Conservation (phyloP, 2,797 vertebrate genomes). For the Sebastes trivittatus region DNA sequence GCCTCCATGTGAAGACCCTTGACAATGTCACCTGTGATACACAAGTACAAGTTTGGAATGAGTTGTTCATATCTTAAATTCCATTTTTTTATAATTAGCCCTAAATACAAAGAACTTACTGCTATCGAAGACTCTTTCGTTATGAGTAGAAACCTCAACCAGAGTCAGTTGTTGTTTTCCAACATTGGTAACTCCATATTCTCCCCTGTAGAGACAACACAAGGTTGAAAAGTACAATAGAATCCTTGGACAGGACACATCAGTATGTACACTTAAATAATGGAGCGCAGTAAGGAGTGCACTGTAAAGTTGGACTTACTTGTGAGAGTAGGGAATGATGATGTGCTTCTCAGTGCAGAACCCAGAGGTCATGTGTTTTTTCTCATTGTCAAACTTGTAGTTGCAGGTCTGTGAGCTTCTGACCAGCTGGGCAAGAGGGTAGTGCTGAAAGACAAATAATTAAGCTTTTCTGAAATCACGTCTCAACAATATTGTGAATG, state of each 20-base stretch:
- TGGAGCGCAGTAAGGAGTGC: not conserved
- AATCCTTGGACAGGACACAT: not conserved
- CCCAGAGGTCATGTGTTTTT: constrained; percentile 88
- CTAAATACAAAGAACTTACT: constrained; percentile 75
- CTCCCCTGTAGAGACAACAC: constrained; percentile 74
- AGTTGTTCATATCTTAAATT: not conserved
- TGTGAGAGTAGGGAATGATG: constrained; percentile 89
- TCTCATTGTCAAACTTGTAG: constrained; percentile 89
- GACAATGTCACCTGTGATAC: constrained; percentile 75
- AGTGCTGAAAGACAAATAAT: constrained; percentile 72
- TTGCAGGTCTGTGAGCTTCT: constrained; percentile 91
- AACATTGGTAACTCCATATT: constrained; percentile 85
- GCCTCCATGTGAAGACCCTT: constrained; percentile 87
- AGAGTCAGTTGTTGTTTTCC: constrained; percentile 90
- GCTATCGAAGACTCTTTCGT: constrained; percentile 86
- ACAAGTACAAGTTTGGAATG: not conserved
- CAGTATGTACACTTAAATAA: not conserved
- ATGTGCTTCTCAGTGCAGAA: constrained; percentile 91
- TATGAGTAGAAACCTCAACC: constrained; percentile 83
- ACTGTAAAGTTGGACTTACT: constrained; percentile 77
- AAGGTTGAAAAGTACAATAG: not conserved
- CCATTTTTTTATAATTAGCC: not conserved
- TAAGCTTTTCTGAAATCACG: not conserved
- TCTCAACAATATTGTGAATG: not conserved
- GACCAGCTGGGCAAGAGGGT: constrained; percentile 85